Evolutionary conservation across 1,140 invertebrate species (phyloP).

Genomic region (Bombus confusus): DNA sequence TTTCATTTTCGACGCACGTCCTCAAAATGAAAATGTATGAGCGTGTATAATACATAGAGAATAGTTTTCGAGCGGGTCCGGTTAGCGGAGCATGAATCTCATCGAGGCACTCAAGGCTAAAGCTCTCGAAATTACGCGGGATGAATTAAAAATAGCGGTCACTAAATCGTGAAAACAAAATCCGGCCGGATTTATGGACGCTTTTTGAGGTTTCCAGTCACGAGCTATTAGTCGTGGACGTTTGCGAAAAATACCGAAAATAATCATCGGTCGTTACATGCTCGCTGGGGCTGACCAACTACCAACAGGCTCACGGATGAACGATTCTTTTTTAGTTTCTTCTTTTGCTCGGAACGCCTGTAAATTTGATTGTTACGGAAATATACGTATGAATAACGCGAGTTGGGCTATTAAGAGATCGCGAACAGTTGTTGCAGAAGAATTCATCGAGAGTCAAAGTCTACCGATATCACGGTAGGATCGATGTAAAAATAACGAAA

Average conservation of each 20-base stretch:
- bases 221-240: conserved; percentile 45
- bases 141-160: conserved; percentile 58
- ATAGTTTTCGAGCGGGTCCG: conserved; percentile 42
- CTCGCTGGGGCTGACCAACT: neutral
- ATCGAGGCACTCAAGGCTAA: conserved; percentile 53
- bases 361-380: conserved; percentile 8
- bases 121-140: conserved; percentile 53
- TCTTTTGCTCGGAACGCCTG: neutral
- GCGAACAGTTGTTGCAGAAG: neutral
- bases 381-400: conserved; percentile 13
- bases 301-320: too few relatives aligned
- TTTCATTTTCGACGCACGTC: conserved; percentile 59
- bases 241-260: conserved; percentile 47
- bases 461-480: neutral
- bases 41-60: conserved; percentile 47
- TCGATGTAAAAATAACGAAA: conserved; percentile 1
- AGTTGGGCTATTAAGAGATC: neutral
- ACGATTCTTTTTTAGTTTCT: neutral
- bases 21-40: conserved; percentile 55
- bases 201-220: conserved; percentile 46
- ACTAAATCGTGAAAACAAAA: conserved; percentile 53
- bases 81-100: conserved; percentile 55
- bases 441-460: neutral
- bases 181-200: conserved; percentile 44
- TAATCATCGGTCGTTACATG: conserved; percentile 35